Base-by-base conservation (phyloP, 1,140 invertebrate species). In the Dermatophagoides farinae region DNA sequence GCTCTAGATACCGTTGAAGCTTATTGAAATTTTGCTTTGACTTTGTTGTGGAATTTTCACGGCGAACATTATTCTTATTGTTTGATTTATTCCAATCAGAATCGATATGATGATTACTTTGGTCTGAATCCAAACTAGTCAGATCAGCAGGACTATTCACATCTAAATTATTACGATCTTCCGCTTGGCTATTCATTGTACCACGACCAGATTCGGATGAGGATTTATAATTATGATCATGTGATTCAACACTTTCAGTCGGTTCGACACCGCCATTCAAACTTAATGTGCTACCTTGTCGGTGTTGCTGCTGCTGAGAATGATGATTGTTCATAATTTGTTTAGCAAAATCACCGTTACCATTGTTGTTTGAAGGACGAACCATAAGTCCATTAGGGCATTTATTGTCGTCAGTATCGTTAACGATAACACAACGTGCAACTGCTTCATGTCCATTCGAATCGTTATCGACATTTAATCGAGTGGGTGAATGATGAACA, bases 191-290 rank as follows among this genome's bases (percentile, higher is more conserved):
- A 39, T 49, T 61, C 38, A 68, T 65, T 20, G 72, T 73, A 5
- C 73, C 73, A 51, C 71, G 64, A 16, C 73, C 74, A 37, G 72
- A 73, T 63, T 74, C 74, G 9, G 69, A 69, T 14, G 70, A 66
- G 18, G 63, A 64, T 53, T 66, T 66, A 41, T 66, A 66, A n/a
- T 57, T 50, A 39, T 57, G 20, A 31, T 62, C 61, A 18, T 41
- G 61, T 14, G 61, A 62, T 31, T 12, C 41, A 1, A 43, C 22
- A 50, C 61, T 61, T 11, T 57, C 43, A 1, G 31, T 44, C 39
- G 18, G 10, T 22, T 44, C 38, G 2, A 16, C 39, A 14, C 4
- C 12, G 6, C 14, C 57, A 23, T 58, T 60, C 23, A 50, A 25
- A 25, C 47, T 50, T 18, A 53, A n/a, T 22, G 49, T 16, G n/a